phyloP scores from a whole-genome alignment of 2,888 invertebrate species.

The Trisateles emortualis region DNA sequence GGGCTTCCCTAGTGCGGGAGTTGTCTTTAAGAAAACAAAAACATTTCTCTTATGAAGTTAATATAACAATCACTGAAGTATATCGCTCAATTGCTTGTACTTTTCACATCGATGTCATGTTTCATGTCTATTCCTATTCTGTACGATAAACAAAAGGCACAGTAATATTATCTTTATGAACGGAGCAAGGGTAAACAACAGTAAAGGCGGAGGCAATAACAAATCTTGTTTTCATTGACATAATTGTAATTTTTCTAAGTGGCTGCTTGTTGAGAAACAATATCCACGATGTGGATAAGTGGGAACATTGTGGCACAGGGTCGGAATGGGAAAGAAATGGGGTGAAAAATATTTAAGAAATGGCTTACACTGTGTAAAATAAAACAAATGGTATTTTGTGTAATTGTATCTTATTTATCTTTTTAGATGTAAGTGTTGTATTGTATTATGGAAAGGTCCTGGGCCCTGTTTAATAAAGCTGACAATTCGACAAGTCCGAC shows the following conservation, averaged over 20 bases:
- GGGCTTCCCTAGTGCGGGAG: too few species aligned
- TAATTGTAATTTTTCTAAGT: constrained; percentile 59
- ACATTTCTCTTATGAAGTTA: too few species aligned
- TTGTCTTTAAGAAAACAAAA: too few species aligned
- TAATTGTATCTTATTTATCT: not conserved
- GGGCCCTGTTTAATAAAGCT: too few species aligned
- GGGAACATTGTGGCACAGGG: constrained; percentile 24
- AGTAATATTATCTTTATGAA: constrained; percentile 32
- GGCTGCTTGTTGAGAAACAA: constrained; percentile 47
- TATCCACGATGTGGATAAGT: constrained; percentile 40
- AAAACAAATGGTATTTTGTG: too few species aligned
- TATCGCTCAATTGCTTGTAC: constrained; percentile 14
- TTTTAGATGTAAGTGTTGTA: too few species aligned
- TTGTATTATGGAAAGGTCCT: too few species aligned
- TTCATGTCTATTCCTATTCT: not conserved
- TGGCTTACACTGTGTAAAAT: not conserved
- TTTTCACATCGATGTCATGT: constrained; percentile 2
- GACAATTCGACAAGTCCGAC: too few species aligned
- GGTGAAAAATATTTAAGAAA: not conserved
- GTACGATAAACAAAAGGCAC: constrained; percentile 13
- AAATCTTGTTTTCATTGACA: constrained; percentile 44
- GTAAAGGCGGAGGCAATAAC: constrained; percentile 40
- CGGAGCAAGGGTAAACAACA: constrained; percentile 29
- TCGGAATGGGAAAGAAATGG: constrained; percentile 2
- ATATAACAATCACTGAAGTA: too few species aligned